Base-by-base conservation (phyloP, 2,888 invertebrate genomes). In the Watsonalla binaria region DNA sequence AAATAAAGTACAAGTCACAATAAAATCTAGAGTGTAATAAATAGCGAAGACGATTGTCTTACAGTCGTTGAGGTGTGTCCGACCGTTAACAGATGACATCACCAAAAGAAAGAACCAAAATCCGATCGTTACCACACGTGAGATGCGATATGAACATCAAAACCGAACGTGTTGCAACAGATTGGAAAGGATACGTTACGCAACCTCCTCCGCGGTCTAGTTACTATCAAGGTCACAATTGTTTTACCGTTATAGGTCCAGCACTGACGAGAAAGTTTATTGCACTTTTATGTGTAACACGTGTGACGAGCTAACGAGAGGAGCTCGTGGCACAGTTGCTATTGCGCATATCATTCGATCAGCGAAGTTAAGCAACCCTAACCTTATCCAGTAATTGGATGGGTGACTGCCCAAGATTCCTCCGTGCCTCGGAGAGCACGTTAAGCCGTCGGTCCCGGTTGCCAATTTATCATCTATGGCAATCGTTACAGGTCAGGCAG, bases 151-250 rank as follows among this genome's bases (percentile, higher is more conserved):
- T 49, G 9, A 35, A 14, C 37, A 48, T 48, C 48, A 48, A 24
- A 48, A 48, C 48, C 37, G 14, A 48, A 48, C 13, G 39, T 49
- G 14, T 49, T 14, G 15, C 9, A 37, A 37, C 48, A 13, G 37
- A 49, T 49, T 49, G 35, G 49, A 49, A 49, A 49, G 49, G 49
- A 49, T 49, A 48, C 11, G 11, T 42, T 42, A 11, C 11, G 42
- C 42, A 42, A 42, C 9, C 11, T 42, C 11, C 5, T 42, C 42
- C 42, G 42, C 42, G 42, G 42, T 42, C 42, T 42, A 42, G 42
- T 42, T 42, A 42, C 42, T 42, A 11, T 8, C 42, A 42, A 42
- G 42, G 42, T 42, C 42, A 42, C 42, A 6, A 11, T 42, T 42
- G 42, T 9, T 42, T 9, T 11, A 42, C 42, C 42, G 42, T 42